phyloP scores from a whole-genome alignment of 2,113 vertebrate species.

The Bothrops jararaca region DNA sequence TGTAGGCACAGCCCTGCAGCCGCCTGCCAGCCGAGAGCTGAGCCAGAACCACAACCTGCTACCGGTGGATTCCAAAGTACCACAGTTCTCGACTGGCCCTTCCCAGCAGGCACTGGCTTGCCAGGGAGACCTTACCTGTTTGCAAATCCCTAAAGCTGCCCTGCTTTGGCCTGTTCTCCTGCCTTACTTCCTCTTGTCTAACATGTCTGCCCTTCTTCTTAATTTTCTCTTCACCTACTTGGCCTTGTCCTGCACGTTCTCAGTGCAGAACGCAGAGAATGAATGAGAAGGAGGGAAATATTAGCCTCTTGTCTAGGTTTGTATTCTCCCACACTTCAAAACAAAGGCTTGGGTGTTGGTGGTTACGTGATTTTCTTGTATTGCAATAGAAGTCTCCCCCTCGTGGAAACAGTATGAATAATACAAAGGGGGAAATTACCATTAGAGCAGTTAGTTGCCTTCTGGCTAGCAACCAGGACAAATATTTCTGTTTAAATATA shows the following conservation, averaged over 20 bases:
- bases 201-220: constrained; percentile 62
- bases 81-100: constrained; percentile 73
- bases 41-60: constrained; percentile 68
- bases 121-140: constrained; percentile 75
- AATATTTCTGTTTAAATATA: background rate
- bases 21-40: constrained; percentile 54
- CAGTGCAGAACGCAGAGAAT: constrained; percentile 1
- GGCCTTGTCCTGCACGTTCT: constrained; percentile 43
- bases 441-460: background rate
- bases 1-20: constrained; percentile 67
- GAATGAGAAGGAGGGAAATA: background rate
- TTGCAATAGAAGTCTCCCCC: constrained; percentile 8
- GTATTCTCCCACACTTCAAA: constrained; percentile 22
- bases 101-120: constrained; percentile 78
- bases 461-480: background rate
- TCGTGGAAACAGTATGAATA: background rate
- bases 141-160: constrained; percentile 10
- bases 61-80: constrained; percentile 59
- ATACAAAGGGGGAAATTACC: too few relatives aligned
- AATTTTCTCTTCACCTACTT: constrained; percentile 39
- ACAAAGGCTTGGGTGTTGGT: constrained; percentile 23
- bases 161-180: constrained; percentile 51
- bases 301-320: background rate
- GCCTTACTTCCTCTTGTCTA: constrained; percentile 71
- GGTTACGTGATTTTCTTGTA: background rate